Percentiles rank a stretch among this genome's conserved stretches.
Evolutionary conservation across 2,888 invertebrate genomes (phyloP).

Genomic region (Lepidochrysops patricia): DNA sequence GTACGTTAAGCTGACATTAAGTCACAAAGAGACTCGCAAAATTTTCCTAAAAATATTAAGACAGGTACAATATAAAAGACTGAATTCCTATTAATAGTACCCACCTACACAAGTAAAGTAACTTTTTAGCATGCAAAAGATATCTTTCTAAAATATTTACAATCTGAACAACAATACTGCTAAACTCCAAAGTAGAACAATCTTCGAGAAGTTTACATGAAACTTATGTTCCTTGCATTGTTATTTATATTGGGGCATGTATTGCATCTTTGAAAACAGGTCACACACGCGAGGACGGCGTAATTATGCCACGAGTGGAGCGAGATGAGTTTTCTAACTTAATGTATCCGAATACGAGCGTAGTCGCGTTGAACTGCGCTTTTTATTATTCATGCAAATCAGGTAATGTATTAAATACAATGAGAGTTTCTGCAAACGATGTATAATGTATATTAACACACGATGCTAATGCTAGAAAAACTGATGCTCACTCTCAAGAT

Average conservation of each 20-base stretch:
- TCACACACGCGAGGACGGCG: conserved; percentile 21
- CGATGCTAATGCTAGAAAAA: too few species aligned
- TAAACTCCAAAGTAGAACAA: not conserved
- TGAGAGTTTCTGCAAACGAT: too few species aligned
- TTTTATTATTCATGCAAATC: too few species aligned
- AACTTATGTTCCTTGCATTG: not conserved
- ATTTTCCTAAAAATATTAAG: too few species aligned
- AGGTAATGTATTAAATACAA: too few species aligned
- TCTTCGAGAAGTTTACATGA: not conserved
- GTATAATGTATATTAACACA: too few species aligned
- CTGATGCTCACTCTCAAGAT: too few species aligned
- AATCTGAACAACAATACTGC: too few species aligned
- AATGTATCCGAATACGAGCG: conserved; percentile 16
- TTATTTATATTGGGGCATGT: conserved; percentile 13
- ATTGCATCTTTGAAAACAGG: conserved; percentile 22
- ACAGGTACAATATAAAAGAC: too few species aligned
- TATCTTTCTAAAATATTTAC: not conserved
- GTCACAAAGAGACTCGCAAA: not conserved
- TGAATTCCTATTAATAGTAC: too few species aligned
- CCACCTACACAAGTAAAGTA: too few species aligned
- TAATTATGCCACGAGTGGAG: conserved; percentile 23
- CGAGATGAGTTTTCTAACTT: conserved; percentile 21
- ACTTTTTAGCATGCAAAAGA: too few species aligned
- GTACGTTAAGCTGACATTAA: not conserved
- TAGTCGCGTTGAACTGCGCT: not conserved